These are phyloP conservation scores for Typhlomys cinereus DNA, from an alignment of 2,113 vertebrate species.

Conservation along the genomic window DNA sequence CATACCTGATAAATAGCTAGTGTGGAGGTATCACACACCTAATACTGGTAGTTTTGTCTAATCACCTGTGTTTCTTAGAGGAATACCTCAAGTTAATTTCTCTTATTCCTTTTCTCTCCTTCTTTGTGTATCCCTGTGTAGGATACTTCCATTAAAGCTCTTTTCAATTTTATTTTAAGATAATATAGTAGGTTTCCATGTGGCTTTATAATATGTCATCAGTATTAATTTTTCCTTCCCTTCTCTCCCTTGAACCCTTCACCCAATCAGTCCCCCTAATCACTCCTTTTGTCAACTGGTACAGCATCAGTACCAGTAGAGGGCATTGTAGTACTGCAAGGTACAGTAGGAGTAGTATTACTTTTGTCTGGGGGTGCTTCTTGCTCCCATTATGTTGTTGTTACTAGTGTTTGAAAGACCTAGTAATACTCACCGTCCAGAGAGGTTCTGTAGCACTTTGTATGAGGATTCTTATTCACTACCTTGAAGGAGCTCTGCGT, in stretches of 20 bases:
- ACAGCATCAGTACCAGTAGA: background rate
- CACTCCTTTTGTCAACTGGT: background rate
- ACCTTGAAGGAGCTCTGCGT: background rate
- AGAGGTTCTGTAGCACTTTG: background rate
- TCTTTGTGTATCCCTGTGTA: too few species aligned
- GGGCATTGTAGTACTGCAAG: background rate
- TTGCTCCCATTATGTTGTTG: background rate
- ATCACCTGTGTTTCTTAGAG: too few species aligned
- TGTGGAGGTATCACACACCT: too few species aligned
- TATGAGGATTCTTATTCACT: background rate
- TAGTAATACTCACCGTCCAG: background rate
- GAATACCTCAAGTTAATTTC: too few species aligned
- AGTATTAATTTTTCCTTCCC: too few species aligned
- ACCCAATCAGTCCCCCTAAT: background rate
- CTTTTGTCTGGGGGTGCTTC: background rate
- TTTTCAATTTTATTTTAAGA: too few species aligned
- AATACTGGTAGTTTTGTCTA: too few species aligned
- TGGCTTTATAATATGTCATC: too few species aligned
- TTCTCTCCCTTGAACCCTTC: background rate
- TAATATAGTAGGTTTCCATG: too few species aligned
- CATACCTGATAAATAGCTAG: too few species aligned
- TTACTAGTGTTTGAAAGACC: background rate
- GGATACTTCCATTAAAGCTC: too few species aligned
- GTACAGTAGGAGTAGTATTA: background rate
- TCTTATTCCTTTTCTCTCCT: too few species aligned